These are phyloP conservation scores for Drosophila tristis DNA, from an alignment of 1,140 invertebrate species.

Conservation along the genomic window DNA sequence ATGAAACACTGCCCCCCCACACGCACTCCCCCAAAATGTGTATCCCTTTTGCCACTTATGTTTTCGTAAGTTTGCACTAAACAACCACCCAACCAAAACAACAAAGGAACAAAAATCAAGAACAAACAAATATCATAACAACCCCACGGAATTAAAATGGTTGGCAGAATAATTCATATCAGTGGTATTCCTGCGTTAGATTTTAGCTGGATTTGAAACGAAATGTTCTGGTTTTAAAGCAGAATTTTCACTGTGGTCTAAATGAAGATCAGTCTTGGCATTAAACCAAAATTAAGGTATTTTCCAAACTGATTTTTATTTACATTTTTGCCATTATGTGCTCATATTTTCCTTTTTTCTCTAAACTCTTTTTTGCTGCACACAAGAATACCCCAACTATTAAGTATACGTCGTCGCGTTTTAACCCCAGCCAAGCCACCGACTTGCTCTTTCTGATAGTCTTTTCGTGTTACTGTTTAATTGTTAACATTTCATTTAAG, in stretches of 20 bases:
- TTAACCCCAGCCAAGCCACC: conserved; percentile 39
- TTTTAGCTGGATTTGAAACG: no score
- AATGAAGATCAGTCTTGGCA: no score
- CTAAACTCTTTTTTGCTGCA: no score
- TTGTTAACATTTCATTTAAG: conserved; percentile 83
- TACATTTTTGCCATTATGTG: no score
- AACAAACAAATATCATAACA: conserved; percentile 50
- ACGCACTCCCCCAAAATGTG: conserved; percentile 1
- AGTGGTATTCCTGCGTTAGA: no score
- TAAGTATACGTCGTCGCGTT: conserved; percentile 70
- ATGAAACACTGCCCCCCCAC: conserved; percentile 39
- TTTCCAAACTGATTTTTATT: no score
- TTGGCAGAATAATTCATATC: conserved; percentile 53
- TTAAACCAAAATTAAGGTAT: no score
- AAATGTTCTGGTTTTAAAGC: no score
- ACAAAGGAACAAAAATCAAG: conserved; percentile 34
- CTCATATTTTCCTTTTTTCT: no score
- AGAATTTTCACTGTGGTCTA: no score
- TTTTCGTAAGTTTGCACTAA: conserved; percentile 73
- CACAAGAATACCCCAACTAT: conserved; percentile 12
- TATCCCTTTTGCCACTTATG: conserved; percentile 70
- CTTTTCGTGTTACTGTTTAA: conserved; percentile 78
- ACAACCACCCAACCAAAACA: conserved; percentile 42
- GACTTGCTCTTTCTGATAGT: conserved; percentile 67
- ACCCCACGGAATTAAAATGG: conserved; percentile 8